These are phyloP conservation scores for Vipera latastei DNA, from an alignment of 2,797 vertebrate species.

Conservation along the genomic window DNA sequence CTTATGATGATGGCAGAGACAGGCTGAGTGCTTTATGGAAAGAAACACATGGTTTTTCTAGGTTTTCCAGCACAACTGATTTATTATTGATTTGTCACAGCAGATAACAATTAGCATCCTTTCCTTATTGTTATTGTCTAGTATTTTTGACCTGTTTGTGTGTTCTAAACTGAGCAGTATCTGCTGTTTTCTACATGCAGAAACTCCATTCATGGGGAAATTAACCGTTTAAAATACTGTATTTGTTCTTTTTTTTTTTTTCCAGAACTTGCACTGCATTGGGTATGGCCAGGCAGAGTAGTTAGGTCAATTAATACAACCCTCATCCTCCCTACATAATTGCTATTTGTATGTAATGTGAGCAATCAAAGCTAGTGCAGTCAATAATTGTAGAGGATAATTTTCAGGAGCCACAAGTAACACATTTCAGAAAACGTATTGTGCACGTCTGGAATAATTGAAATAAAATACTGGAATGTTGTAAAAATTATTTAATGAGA, in stretches of 20 bases:
- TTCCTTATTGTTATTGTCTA: neutral
- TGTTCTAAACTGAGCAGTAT: neutral
- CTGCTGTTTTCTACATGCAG: neutral
- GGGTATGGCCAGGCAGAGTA: neutral
- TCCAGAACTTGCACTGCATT: neutral
- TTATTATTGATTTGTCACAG: neutral
- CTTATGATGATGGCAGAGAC: neutral
- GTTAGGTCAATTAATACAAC: neutral
- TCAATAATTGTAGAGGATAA: neutral
- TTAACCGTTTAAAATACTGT: neutral
- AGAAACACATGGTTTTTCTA: neutral
- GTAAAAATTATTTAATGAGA: constrained; percentile 78
- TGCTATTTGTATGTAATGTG: neutral
- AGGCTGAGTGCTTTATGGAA: neutral
- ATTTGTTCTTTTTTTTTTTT: neutral
- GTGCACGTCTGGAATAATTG: neutral
- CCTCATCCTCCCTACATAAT: neutral
- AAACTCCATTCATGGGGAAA: neutral
- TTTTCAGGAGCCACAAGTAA: neutral
- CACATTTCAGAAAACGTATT: neutral
- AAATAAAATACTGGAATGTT: constrained; percentile 34
- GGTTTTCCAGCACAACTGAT: neutral
- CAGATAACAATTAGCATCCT: neutral
- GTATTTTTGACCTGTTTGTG: neutral
- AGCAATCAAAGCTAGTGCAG: neutral